Percentiles rank a stretch among this genome's conserved stretches.
phyloP scores from a whole-genome alignment of 2,888 invertebrate species.

The Steromphala cineraria region DNA sequence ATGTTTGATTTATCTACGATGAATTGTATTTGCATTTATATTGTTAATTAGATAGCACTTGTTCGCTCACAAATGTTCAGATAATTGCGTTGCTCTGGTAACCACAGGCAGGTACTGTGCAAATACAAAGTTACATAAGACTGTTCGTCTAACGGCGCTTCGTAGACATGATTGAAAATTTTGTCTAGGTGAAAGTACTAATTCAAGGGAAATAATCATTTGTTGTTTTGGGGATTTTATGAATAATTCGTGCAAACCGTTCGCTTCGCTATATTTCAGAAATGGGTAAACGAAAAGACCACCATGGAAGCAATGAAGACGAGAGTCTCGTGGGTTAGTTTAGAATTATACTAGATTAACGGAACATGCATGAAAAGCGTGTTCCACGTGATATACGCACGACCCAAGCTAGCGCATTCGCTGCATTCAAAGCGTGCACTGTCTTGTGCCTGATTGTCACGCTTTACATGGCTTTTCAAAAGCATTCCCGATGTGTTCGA shows the following conservation, averaged over 20 bases:
- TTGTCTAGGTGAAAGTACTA: not conserved
- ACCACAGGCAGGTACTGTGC: too few species aligned
- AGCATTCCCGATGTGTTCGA: too few species aligned
- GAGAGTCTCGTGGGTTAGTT: not conserved
- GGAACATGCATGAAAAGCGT: not conserved
- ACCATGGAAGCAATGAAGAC: conserved; percentile 9
- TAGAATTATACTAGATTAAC: not conserved
- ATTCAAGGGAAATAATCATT: not conserved
- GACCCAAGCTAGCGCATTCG: too few species aligned
- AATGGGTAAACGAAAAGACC: conserved; percentile 34
- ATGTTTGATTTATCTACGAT: too few species aligned
- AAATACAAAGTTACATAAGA: too few species aligned
- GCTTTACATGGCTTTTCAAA: too few species aligned
- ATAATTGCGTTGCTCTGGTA: too few species aligned
- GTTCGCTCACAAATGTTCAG: too few species aligned
- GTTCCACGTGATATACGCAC: not conserved
- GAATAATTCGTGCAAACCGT: not conserved
- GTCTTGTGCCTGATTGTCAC: too few species aligned
- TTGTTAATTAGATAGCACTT: too few species aligned
- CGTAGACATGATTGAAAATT: not conserved
- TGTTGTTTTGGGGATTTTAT: not conserved
- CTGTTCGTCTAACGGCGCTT: not conserved
- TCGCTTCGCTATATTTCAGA: not conserved
- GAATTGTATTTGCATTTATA: too few species aligned
- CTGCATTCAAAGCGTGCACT: too few species aligned